phyloP scores from a whole-genome alignment of 2,113 vertebrate species.

The Elanoides forficatus region DNA sequence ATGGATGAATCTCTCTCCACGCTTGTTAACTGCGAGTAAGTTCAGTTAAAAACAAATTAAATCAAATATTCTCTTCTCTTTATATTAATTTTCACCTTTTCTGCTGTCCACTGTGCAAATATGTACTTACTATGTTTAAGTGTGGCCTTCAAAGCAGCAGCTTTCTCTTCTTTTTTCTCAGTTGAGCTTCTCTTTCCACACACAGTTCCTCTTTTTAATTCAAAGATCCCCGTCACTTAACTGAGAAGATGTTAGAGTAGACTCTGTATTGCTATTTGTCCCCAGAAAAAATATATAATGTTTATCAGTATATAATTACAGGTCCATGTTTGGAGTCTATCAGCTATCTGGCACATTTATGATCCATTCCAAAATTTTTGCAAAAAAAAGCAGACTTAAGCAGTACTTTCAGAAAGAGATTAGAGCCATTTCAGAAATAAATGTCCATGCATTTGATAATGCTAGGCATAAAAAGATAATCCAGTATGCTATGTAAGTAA shows the following conservation, averaged over 20 bases:
- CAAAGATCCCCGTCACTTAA: background rate
- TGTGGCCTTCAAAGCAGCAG: background rate
- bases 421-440: background rate
- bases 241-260: background rate
- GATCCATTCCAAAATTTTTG: background rate
- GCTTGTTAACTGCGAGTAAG: slow-evolving; percentile 92
- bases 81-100: background rate
- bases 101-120: background rate
- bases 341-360: background rate
- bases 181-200: background rate
- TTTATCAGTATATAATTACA: background rate
- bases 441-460: background rate
- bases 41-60: background rate
- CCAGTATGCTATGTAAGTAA: background rate
- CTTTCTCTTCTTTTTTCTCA: background rate
- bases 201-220: background rate
- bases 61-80: background rate
- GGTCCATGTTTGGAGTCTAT: background rate
- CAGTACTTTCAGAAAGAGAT: background rate
- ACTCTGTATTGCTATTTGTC: background rate
- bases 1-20: slow-evolving; percentile 90
- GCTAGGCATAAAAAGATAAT: background rate
- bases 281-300: background rate
- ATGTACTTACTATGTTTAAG: background rate
- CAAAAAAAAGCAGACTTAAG: background rate